Conservation (phyloP, 2,797 vertebrate species). For the Acipenser ruthenus region DNA sequence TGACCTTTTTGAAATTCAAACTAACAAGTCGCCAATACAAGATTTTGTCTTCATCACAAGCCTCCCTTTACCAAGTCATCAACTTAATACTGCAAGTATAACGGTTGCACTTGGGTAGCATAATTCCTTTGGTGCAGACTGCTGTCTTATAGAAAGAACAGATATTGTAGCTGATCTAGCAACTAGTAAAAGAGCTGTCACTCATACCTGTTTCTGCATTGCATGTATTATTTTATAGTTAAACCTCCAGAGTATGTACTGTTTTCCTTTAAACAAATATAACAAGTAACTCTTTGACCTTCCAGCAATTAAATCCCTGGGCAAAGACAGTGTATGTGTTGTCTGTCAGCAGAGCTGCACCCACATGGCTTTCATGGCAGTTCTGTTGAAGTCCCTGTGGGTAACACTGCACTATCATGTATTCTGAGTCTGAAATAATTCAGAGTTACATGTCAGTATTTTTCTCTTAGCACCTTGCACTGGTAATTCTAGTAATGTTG, state of each 20-base stretch:
- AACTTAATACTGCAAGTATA: too few species aligned
- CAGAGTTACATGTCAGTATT: background rate
- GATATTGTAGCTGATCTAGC: too few species aligned
- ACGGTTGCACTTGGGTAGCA: too few species aligned
- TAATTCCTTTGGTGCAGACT: too few species aligned
- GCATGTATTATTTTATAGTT: background rate
- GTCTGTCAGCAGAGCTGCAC: background rate
- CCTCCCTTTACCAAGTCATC: too few species aligned
- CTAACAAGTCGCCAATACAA: too few species aligned
- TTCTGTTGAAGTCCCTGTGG: background rate
- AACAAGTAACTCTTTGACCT: background rate
- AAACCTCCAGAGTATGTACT: background rate
- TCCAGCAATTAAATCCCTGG: background rate
- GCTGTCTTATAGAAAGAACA: too few species aligned
- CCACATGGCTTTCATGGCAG: background rate
- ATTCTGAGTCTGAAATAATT: background rate
- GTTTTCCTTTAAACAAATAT: background rate
- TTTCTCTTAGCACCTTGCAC: background rate
- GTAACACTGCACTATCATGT: background rate
- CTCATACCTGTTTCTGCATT: too few species aligned
- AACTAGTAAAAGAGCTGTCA: too few species aligned
- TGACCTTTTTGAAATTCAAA: too few species aligned
- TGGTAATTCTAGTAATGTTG: background rate
- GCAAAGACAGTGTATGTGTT: background rate
- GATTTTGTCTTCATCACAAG: too few species aligned